Evolutionary conservation across 2,797 vertebrate genomes (phyloP).

Genomic region (Ceyx erithaca): DNA sequence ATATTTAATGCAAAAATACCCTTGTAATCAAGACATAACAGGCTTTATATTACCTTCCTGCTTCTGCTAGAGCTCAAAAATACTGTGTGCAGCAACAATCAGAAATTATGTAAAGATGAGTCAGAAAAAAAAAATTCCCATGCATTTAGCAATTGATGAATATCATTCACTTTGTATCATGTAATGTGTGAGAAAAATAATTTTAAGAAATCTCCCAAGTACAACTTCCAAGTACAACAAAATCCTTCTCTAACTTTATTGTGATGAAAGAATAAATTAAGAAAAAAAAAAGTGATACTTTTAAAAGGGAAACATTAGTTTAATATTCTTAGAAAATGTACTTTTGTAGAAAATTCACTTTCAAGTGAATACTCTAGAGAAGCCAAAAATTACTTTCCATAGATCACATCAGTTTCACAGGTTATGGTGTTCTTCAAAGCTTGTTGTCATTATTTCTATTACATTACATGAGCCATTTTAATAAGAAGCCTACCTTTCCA

Average conservation of each 20-base stretch:
- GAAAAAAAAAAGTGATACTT: background rate
- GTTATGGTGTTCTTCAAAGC: background rate
- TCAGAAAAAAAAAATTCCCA: background rate
- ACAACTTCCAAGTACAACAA: conserved; percentile 1
- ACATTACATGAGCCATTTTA: background rate
- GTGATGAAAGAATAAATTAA: background rate
- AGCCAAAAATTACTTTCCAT: background rate
- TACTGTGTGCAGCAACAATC: background rate
- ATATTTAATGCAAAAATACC: background rate
- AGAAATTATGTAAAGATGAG: background rate
- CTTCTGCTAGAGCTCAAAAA: background rate
- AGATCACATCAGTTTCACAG: background rate
- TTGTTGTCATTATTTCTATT: conserved; percentile 4
- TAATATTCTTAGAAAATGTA: conserved; percentile 31
- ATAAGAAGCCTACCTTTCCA: background rate
- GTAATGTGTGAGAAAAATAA: background rate
- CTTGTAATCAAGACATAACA: background rate
- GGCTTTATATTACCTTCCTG: background rate
- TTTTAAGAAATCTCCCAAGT: background rate
- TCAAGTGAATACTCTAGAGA: conserved; percentile 3
- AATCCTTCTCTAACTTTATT: background rate
- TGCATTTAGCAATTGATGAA: background rate
- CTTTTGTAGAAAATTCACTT: no score
- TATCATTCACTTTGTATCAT: background rate
- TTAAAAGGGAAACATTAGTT: conserved; percentile 1